Evolutionary conservation across 2,888 invertebrate genomes (phyloP).

Genomic region (Rotaria macrura): DNA sequence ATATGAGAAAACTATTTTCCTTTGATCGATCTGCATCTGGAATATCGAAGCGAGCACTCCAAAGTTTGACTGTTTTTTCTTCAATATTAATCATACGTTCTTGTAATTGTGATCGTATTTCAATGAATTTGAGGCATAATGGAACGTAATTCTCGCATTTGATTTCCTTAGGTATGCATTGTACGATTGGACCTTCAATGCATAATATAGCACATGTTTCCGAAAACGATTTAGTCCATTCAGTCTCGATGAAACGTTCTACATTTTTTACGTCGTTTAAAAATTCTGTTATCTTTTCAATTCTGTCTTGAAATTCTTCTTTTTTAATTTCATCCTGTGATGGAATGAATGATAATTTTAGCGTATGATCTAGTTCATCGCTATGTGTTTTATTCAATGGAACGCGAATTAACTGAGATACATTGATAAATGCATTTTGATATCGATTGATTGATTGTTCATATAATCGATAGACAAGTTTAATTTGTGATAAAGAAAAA

Average conservation of each 20-base stretch:
- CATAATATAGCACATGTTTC: background rate
- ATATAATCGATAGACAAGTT: background rate
- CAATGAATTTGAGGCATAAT: background rate
- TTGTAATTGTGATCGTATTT: too few species aligned
- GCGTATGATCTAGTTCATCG: background rate
- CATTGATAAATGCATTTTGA: background rate
- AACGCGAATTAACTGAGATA: background rate
- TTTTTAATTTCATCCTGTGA: background rate
- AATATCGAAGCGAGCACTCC: too few species aligned
- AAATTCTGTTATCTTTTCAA: background rate
- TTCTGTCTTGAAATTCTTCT: background rate
- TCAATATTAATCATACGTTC: too few species aligned
- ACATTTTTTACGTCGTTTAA: background rate
- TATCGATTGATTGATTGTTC: background rate
- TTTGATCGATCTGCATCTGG: background rate
- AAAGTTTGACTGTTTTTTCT: too few species aligned
- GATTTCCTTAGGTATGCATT: background rate
- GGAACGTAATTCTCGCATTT: conserved; percentile 13
- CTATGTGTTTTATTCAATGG: background rate
- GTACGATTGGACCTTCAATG: background rate
- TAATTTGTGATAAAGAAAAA: background rate
- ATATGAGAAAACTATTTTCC: background rate
- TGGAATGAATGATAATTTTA: background rate
- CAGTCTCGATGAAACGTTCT: background rate
- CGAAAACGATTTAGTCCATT: background rate